These are phyloP conservation scores for Alethe diademata DNA, from an alignment of 2,113 vertebrate species.

Conservation along the genomic window DNA sequence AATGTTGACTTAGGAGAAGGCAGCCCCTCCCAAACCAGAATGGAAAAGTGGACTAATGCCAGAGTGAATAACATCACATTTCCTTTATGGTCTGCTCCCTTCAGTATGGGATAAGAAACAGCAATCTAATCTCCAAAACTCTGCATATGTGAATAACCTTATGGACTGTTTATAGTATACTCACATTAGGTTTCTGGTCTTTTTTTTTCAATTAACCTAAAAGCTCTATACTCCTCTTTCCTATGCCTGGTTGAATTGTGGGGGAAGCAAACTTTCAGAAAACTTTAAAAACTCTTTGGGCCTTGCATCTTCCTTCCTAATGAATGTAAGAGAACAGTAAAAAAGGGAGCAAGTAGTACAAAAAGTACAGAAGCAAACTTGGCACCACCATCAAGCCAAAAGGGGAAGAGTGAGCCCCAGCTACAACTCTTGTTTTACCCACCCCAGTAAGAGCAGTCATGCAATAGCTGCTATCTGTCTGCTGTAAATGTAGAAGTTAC, in stretches of 20 bases:
- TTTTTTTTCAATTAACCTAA: background rate
- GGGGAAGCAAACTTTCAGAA: background rate
- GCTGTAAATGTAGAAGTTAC: background rate
- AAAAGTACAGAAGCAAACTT: background rate
- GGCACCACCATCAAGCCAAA: background rate
- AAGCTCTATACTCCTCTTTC: background rate
- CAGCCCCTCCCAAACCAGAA: background rate
- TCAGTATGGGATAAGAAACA: background rate
- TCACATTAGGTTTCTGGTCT: background rate
- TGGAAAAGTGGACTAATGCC: slow-evolving; percentile 14
- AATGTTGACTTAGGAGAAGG: background rate
- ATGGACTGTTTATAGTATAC: background rate
- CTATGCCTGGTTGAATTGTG: background rate
- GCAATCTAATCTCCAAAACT: background rate
- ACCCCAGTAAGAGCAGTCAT: background rate
- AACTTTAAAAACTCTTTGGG: background rate
- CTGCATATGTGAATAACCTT: background rate
- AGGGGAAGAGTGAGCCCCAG: background rate
- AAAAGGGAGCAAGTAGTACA: background rate
- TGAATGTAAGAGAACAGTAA: background rate
- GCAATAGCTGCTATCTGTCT: background rate
- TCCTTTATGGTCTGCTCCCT: background rate
- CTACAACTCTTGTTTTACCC: background rate
- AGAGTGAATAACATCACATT: background rate
- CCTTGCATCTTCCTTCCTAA: background rate